These are phyloP conservation scores for Pantherophis alleghaniensis DNA, from an alignment of 2,797 vertebrate species.

Conservation along the genomic window DNA sequence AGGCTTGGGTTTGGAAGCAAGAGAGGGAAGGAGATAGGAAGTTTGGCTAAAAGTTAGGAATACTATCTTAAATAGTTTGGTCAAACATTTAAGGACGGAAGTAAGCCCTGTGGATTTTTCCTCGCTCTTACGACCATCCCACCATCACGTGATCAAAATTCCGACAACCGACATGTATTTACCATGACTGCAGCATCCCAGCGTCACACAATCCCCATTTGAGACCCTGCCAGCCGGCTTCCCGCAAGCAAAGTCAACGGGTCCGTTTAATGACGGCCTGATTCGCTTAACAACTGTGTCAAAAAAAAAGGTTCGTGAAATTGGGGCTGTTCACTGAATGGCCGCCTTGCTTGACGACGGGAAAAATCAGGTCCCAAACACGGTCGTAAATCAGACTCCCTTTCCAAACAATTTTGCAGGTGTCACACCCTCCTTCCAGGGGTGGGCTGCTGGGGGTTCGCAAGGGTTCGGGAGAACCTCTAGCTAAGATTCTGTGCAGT, in stretches of 20 bases:
- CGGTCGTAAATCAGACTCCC: not conserved
- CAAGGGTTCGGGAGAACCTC: too few species aligned
- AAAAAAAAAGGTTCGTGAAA: not conserved
- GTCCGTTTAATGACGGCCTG: fast-evolving
- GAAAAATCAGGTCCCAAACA: not conserved
- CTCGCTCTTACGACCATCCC: not conserved
- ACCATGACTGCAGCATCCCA: not conserved
- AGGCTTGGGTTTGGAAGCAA: not conserved
- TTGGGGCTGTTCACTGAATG: not conserved
- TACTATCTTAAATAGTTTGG: not conserved
- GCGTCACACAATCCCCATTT: too few species aligned
- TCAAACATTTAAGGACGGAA: not conserved
- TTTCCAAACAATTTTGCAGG: not conserved
- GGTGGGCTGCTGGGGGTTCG: too few species aligned
- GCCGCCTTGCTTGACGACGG: too few species aligned
- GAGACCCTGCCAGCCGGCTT: too few species aligned
- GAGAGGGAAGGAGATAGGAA: too few species aligned
- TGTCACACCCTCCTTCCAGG: too few species aligned
- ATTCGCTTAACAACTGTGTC: not conserved
- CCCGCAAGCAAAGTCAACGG: too few species aligned
- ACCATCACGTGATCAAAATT: not conserved
- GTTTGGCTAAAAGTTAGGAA: not conserved
- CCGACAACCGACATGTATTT: not conserved
- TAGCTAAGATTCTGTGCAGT: too few species aligned
- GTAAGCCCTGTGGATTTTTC: not conserved